Percentiles rank a stretch among this genome's conserved stretches.
These are phyloP conservation scores for Synanthedon andrenaeformis DNA, from an alignment of 2,888 invertebrate genomes.

Conservation along the genomic window DNA sequence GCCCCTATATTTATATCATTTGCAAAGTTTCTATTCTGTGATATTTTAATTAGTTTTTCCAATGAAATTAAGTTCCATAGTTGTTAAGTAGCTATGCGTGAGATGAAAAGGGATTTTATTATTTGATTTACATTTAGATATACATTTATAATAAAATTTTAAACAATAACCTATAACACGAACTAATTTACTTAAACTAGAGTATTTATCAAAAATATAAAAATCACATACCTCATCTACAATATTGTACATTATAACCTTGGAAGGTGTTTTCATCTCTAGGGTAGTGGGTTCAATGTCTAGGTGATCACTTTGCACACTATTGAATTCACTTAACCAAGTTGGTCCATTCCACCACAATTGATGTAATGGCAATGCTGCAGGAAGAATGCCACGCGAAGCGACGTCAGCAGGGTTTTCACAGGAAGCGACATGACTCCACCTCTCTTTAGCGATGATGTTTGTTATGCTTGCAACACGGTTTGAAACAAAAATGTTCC, in stretches of 20 bases:
- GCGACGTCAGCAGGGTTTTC: constrained; percentile 10
- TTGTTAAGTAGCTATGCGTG: too few relatives aligned
- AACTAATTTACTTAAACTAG: background rate
- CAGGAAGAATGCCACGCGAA: constrained; percentile 4
- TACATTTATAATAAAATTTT: background rate
- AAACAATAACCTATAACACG: background rate
- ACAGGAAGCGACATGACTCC: constrained; percentile 5
- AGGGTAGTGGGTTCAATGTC: background rate
- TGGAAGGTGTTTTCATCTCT: background rate
- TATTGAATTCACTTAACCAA: background rate
- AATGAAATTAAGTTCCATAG: too few relatives aligned
- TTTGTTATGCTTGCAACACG: constrained; percentile 7
- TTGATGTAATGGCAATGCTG: background rate
- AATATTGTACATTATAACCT: background rate
- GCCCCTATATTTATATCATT: too few relatives aligned
- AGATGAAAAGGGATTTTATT: too few relatives aligned
- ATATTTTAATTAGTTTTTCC: too few relatives aligned
- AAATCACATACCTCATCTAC: background rate
- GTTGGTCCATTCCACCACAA: constrained; percentile 1
- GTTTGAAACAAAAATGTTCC: constrained; percentile 10
- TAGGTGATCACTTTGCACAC: background rate
- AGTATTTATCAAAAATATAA: background rate
- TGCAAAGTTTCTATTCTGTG: too few relatives aligned
- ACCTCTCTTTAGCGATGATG: background rate
- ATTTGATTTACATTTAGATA: background rate